These are phyloP conservation scores for Synanthedon andrenaeformis DNA, from an alignment of 2,888 invertebrate genomes.

Conservation along the genomic window DNA sequence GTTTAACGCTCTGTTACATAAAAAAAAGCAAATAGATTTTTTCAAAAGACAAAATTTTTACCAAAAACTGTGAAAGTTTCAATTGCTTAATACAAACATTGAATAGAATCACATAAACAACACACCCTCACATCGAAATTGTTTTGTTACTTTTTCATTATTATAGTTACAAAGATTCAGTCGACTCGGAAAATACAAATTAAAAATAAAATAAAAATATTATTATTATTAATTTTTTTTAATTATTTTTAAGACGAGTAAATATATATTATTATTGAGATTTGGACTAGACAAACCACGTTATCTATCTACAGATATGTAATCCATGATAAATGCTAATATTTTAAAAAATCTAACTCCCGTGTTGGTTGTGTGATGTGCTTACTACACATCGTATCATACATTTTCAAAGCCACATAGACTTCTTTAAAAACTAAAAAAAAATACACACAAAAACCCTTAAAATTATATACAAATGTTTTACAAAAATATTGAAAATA, in stretches of 20 bases:
- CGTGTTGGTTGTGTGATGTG: constrained; percentile 53
- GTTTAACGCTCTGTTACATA: background rate
- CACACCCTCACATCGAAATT: background rate
- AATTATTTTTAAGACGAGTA: constrained; percentile 36
- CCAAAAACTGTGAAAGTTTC: background rate
- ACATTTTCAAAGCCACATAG: constrained; percentile 47
- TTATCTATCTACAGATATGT: constrained; percentile 71
- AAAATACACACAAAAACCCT: too few relatives aligned
- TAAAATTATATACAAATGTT: too few relatives aligned
- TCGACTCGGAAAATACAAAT: constrained; percentile 53
- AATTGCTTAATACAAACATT: background rate
- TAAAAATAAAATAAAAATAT: constrained; percentile 28
- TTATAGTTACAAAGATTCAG: constrained; percentile 54
- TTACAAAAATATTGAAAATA: too few relatives aligned
- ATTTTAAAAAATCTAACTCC: constrained; percentile 59
- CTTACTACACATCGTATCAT: constrained; percentile 37
- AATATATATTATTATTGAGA: constrained; percentile 62
- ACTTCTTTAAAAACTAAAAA: constrained; percentile 7
- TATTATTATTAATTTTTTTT: constrained; percentile 14
- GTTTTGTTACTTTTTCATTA: constrained; percentile 5
- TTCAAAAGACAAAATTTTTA: background rate
- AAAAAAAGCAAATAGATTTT: background rate
- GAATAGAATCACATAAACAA: background rate
- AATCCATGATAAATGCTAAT: constrained; percentile 69
- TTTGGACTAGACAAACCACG: constrained; percentile 69